Percentiles rank a stretch among this genome's conserved stretches.
These are phyloP conservation scores for Morphnarchus princeps DNA, from an alignment of 2,113 vertebrate species.

Conservation along the genomic window DNA sequence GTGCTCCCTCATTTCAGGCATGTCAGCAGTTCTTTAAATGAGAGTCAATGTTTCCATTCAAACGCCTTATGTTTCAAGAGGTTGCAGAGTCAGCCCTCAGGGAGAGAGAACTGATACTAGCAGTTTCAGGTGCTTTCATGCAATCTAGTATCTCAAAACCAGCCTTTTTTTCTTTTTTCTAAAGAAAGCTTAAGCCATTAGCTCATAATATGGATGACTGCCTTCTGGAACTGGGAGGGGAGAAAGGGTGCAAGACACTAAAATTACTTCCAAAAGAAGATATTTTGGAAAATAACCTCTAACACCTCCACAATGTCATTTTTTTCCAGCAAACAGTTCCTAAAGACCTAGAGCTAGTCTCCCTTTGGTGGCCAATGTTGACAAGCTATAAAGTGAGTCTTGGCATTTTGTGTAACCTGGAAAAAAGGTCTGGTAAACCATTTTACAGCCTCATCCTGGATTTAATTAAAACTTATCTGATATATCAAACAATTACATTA, in stretches of 20 bases:
- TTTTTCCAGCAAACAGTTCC: conserved; percentile 37
- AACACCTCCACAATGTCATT: conserved; percentile 21
- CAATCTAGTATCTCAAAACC: conserved; percentile 1
- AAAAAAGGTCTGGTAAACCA: conserved; percentile 25
- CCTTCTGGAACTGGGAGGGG: conserved; percentile 17
- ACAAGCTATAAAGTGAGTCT: conserved; percentile 39
- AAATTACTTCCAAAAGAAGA: conserved; percentile 23
- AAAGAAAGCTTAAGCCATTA: conserved; percentile 33
- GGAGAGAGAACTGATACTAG: not conserved
- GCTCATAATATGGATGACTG: conserved; percentile 50
- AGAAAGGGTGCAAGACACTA: not conserved
- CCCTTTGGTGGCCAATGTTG: conserved; percentile 33
- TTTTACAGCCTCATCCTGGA: not conserved
- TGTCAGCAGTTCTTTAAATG: not conserved
- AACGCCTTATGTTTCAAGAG: conserved; percentile 4
- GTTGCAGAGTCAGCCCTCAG: conserved; percentile 23
- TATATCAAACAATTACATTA: not conserved
- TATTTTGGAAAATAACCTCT: conserved; percentile 57
- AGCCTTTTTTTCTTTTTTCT: not conserved
- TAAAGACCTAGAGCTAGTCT: conserved; percentile 38
- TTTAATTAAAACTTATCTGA: not conserved
- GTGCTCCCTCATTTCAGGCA: not conserved
- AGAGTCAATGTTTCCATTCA: conserved; percentile 47
- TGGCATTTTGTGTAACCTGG: conserved; percentile 5
- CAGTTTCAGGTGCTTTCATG: conserved; percentile 33